These are phyloP conservation scores for Atta cephalotes DNA, from an alignment of 1,140 invertebrate species.

Conservation along the genomic window DNA sequence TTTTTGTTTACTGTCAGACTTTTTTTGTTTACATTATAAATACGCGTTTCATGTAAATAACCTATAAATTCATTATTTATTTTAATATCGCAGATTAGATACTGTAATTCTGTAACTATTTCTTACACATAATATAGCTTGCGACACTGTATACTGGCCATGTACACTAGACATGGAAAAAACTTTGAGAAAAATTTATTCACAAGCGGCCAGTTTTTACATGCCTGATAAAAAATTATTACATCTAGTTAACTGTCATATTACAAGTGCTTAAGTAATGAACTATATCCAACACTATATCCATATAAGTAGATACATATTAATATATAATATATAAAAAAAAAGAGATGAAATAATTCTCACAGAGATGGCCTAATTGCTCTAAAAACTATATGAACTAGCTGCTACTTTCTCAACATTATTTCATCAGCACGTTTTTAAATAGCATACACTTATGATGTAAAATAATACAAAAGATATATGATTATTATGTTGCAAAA, in stretches of 20 bases:
- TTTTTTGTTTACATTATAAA: conserved; percentile 28
- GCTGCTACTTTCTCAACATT: conserved; percentile 33
- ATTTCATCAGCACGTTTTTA: conserved; percentile 27
- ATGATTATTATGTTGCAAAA: conserved; percentile 24
- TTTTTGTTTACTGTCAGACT: conserved; percentile 10
- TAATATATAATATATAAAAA: conserved; percentile 12
- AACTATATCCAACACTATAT: conserved; percentile 52
- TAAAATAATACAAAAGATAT: conserved; percentile 66
- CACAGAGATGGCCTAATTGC: conserved; percentile 16
- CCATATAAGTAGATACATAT: conserved; percentile 13
- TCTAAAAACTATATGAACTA: conserved; percentile 34
- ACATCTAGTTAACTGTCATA: conserved; percentile 29
- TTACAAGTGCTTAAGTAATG: conserved; percentile 34
- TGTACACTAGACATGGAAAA: conserved; percentile 49
- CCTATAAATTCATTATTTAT: conserved; percentile 13
- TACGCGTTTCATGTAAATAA: conserved; percentile 24
- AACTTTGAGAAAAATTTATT: conserved; percentile 49
- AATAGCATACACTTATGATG: conserved; percentile 48
- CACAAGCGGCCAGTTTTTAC: conserved; percentile 55
- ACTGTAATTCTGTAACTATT: neutral
- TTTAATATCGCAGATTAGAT: neutral
- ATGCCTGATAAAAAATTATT: conserved; percentile 17
- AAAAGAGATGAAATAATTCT: conserved; percentile 25
- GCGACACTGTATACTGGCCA: conserved; percentile 74
- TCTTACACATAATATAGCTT: conserved; percentile 62